Conservation (phyloP, 2,113 vertebrate genomes). For the Sinocyclocheilus anophthalmus region DNA sequence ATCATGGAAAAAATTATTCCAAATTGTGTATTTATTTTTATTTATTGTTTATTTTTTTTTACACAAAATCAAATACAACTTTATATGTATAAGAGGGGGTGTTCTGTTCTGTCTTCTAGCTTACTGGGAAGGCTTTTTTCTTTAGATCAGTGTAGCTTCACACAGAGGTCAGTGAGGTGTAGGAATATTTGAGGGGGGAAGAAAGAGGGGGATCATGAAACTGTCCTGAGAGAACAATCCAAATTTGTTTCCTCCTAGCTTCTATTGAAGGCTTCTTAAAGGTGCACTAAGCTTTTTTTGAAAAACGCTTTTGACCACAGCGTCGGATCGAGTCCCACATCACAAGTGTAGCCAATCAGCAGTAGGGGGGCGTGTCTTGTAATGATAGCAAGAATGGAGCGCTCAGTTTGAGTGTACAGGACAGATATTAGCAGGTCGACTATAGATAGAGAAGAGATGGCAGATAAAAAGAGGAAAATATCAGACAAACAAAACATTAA, state of each 20-base stretch:
- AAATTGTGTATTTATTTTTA: not conserved
- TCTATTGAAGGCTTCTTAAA: not conserved
- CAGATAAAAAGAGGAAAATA: no score
- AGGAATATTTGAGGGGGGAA: not conserved
- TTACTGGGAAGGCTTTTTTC: not conserved
- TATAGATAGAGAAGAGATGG: no score
- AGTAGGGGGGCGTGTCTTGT: no score
- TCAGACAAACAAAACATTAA: no score
- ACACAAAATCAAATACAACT: no score
- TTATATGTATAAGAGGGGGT: not conserved
- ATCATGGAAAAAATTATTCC: not conserved
- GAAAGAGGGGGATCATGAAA: not conserved
- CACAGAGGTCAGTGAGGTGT: not conserved
- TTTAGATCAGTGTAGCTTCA: not conserved
- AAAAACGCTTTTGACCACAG: no score
- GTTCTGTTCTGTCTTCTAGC: not conserved
- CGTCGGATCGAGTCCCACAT: no score
- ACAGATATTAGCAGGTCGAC: no score
- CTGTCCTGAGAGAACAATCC: not conserved
- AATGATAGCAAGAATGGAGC: no score
- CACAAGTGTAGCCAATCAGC: no score
- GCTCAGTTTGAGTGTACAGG: no score
- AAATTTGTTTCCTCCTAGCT: not conserved
- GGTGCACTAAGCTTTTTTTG: no score
- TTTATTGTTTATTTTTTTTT: not conserved